These are phyloP conservation scores for Drosophila anceps DNA, from an alignment of 2,888 invertebrate species.

Conservation along the genomic window DNA sequence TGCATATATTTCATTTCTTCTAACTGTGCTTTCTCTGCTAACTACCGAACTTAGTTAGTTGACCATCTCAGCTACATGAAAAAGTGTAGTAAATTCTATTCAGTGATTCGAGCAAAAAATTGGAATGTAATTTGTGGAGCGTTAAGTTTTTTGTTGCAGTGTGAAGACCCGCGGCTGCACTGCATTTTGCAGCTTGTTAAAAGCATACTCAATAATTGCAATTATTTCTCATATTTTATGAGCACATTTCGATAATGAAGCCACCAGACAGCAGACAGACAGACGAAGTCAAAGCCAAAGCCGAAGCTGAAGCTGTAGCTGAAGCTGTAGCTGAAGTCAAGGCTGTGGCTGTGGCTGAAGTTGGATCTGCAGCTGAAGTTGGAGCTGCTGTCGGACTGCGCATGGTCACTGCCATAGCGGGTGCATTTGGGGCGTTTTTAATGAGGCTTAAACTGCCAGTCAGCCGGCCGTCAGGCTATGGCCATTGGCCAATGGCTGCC, in stretches of 20 bases:
- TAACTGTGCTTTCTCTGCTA: not conserved
- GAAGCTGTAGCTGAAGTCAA: not conserved
- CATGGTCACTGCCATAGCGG: constrained; percentile 50
- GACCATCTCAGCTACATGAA: not conserved
- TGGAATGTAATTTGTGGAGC: constrained; percentile 1
- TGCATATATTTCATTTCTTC: not conserved
- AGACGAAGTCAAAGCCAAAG: constrained; percentile 11
- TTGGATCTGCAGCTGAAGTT: not conserved
- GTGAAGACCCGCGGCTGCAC: constrained; percentile 8
- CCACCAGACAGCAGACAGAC: constrained; percentile 32
- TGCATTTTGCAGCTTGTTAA: constrained; percentile 55
- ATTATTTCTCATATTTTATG: constrained; percentile 77
- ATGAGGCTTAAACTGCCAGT: constrained; percentile 69
- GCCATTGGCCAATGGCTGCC: constrained; percentile 31
- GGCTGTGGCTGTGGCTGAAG: not conserved
- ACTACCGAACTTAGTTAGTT: not conserved
- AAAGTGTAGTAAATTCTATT: not conserved
- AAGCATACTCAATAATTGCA: constrained; percentile 73
- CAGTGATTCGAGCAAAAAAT: not conserved
- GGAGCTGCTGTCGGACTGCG: constrained; percentile 8
- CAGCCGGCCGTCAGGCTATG: constrained; percentile 38
- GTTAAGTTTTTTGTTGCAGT: constrained; percentile 25
- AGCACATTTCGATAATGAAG: constrained; percentile 73
- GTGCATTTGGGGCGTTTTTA: constrained; percentile 73
- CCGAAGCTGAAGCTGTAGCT: not conserved